These are phyloP conservation scores for Macropus fuliginosus DNA, from an alignment of 2,797 vertebrate genomes.

Conservation along the genomic window DNA sequence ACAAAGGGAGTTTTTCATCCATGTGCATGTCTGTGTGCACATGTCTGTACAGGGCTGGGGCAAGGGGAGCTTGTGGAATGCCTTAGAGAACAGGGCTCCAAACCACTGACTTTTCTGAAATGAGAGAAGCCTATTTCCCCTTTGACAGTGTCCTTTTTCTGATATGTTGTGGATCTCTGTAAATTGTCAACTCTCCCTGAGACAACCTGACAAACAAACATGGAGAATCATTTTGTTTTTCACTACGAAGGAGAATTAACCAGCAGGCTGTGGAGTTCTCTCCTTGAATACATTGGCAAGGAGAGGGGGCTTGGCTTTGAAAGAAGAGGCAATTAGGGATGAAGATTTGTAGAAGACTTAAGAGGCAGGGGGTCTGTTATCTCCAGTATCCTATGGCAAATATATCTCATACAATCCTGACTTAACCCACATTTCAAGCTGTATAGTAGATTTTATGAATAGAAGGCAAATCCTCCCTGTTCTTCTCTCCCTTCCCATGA, in stretches of 20 bases:
- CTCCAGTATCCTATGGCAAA: constrained; percentile 75
- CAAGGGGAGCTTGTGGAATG: background rate
- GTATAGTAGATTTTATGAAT: constrained; percentile 71
- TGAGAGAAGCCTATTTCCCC: constrained; percentile 39
- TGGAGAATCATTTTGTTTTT: constrained; percentile 65
- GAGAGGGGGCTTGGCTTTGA: constrained; percentile 75
- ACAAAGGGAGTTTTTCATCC: background rate
- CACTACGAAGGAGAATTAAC: constrained; percentile 59
- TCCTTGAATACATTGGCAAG: constrained; percentile 46
- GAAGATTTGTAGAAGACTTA: constrained; percentile 76
- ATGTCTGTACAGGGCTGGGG: background rate
- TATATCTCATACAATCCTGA: constrained; percentile 71
- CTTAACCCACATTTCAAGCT: constrained; percentile 73
- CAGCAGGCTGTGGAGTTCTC: constrained; percentile 53
- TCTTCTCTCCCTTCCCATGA: constrained; percentile 44
- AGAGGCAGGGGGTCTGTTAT: constrained; percentile 74
- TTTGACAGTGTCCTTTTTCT: constrained; percentile 56
- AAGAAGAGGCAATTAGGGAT: constrained; percentile 75
- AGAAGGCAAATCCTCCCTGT: constrained; percentile 28
- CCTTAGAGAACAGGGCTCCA: background rate
- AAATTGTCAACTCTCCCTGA: constrained; percentile 69
- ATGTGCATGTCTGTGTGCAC: background rate
- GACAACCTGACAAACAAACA: constrained; percentile 65
- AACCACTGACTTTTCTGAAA: constrained; percentile 39
- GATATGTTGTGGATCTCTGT: constrained; percentile 59